phyloP scores from a whole-genome alignment of 2,113 vertebrate species.

The Spea multiplicata region DNA sequence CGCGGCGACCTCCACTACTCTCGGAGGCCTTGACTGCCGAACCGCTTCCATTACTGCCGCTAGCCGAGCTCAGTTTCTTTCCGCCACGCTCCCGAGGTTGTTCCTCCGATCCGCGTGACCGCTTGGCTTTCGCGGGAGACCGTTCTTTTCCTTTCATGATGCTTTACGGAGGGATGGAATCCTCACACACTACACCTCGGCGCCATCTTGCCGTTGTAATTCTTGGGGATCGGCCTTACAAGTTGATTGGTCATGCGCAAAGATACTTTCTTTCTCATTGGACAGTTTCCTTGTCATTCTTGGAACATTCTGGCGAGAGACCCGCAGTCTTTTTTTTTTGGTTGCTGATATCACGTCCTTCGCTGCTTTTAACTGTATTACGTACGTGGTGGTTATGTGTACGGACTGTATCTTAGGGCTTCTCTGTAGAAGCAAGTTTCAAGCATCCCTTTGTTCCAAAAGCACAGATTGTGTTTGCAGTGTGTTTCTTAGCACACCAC shows the following conservation, averaged over 20 bases:
- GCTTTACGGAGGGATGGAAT: conserved; percentile 57
- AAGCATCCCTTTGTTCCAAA: too few species aligned
- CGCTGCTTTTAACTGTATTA: neutral
- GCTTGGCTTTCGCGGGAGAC: conserved; percentile 89
- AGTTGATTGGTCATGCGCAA: conserved; percentile 46
- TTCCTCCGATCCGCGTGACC: conserved; percentile 87
- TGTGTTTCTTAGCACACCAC: too few species aligned
- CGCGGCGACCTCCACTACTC: conserved; percentile 68
- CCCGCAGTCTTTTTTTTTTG: neutral
- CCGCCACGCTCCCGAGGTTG: conserved; percentile 78
- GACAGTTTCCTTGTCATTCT: fast-evolving
- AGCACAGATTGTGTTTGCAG: too few species aligned
- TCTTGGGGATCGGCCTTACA: conserved; percentile 50
- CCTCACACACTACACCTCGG: conserved; percentile 65
- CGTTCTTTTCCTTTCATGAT: conserved; percentile 94
- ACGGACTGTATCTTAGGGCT: too few species aligned
- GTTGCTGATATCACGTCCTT: neutral
- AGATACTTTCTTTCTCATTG: neutral
- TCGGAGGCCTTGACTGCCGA: conserved; percentile 71
- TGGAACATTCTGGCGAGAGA: neutral
- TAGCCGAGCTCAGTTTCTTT: conserved; percentile 81
- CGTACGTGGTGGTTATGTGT: too few species aligned
- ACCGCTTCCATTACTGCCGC: conserved; percentile 71
- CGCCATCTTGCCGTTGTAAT: conserved; percentile 69
- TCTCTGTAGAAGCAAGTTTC: too few species aligned